Base-by-base conservation (phyloP, 2,113 vertebrate genomes). In the Ploceus nigricollis region DNA sequence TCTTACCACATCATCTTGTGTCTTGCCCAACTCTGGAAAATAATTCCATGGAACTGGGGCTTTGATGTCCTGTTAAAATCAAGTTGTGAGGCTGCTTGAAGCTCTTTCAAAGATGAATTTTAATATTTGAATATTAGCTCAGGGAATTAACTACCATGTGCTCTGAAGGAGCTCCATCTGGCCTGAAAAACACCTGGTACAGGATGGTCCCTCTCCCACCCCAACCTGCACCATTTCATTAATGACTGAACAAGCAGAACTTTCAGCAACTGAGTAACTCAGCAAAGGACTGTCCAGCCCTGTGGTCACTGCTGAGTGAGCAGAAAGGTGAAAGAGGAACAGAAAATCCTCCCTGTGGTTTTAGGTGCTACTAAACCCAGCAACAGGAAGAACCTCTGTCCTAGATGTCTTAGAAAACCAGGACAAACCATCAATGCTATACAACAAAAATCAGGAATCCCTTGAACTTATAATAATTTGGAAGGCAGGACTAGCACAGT, bases 21-120 rank as follows among this genome's bases (percentile, higher is more conserved):
- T 91, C 87, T 87, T 94, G 82, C 86, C 54, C 91, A 96, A 91
- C 24, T 76, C 90, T 65, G 84, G 65, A 73, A 95, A 77, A 80
- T 3, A 87, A 70, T 28, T 53, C 60, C 45, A 65, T 5, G 25
- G 57, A 76, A 91, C 87, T 2, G 33, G 40, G 45, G 50, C 68
- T 57, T 84, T 79, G 72, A 71, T 35, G n/a, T 44, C 33, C 20
- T n/a, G 33, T 44, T 84, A 60, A 78, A 87, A 82, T 10, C 4
- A 23, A 85, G 18, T 15, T 79, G 61, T 40, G 37, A 71, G 16
- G 48, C 48, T 69, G 31, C 44, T 76, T 28, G 42, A 37, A 73
- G 45, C 40, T 44, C 48, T n/a, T 45, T 61, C n/a, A 53, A 65
- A 53, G 35, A 81, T 1, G 31, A 57, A 13, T 5, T 66, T 47